A percentile compares a stretch with the other conserved stretches of the same genome.
Conservation (phyloP, 2,113 vertebrate genomes). For the Chaenocephalus aceratus region DNA sequence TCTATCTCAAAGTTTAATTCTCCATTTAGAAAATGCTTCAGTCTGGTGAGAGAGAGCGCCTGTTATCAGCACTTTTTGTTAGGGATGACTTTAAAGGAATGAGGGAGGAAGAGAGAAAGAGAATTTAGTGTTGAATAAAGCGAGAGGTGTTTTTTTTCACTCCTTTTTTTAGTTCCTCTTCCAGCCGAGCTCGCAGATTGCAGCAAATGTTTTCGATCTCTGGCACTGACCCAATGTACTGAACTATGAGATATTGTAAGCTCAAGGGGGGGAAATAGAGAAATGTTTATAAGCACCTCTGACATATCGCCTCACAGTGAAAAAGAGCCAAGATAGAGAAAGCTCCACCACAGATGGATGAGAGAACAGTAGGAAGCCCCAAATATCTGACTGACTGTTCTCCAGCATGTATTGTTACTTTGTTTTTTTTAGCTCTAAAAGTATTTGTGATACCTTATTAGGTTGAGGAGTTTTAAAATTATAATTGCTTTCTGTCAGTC, state of each 20-base stretch:
- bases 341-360: constrained; percentile 42
- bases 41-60: constrained; percentile 31
- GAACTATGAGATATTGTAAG: constrained; percentile 64
- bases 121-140: constrained; percentile 39
- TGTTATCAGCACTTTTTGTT: constrained; percentile 54
- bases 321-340: constrained; percentile 42
- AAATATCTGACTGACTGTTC: constrained; percentile 3
- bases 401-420: no score
- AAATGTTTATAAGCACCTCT: constrained; percentile 61
- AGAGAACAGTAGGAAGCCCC: constrained; percentile 22
- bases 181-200: constrained; percentile 46
- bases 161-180: constrained; percentile 17
- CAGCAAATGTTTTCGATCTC: constrained; percentile 65
- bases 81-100: constrained; percentile 26
- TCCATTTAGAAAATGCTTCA: constrained; percentile 49
- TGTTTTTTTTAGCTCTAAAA: not conserved
- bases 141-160: constrained; percentile 1
- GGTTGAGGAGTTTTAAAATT: not conserved
- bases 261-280: constrained; percentile 47
- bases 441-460: not conserved
- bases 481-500: no score
- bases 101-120: constrained; percentile 14
- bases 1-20: constrained; percentile 65
- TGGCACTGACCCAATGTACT: constrained; percentile 66
- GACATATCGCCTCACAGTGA: constrained; percentile 54